Evolutionary conservation across 2,113 vertebrate species (phyloP).

Genomic region (Candoia aspera): DNA sequence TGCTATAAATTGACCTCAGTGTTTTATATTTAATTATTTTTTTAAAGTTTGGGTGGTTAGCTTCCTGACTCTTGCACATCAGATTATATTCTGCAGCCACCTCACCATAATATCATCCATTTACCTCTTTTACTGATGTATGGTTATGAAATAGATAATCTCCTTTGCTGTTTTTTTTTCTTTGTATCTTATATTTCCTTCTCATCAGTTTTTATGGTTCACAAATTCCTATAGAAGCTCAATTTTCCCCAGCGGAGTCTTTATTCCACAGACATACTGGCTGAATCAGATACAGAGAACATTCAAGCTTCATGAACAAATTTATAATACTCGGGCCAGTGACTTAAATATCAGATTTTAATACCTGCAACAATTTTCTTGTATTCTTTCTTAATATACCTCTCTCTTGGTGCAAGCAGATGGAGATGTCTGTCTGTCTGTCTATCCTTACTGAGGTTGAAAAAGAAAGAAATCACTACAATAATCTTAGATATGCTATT

Average conservation of each 20-base stretch:
- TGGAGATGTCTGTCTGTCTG: no score
- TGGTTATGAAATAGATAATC: background rate
- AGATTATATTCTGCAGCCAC: constrained; percentile 11
- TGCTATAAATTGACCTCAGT: background rate
- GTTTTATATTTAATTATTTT: background rate
- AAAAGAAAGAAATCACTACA: background rate
- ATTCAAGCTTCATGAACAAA: background rate
- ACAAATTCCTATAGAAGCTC: background rate
- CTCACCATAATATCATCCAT: constrained; percentile 28
- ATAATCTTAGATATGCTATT: background rate
- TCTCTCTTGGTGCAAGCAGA: no score
- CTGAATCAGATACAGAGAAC: background rate
- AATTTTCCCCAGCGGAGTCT: background rate
- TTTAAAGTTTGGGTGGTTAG: constrained; percentile 6
- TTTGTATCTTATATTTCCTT: background rate
- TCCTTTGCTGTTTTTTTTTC: constrained; percentile 29
- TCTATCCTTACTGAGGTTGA: no score
- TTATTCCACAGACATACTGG: background rate
- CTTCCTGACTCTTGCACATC: constrained; percentile 30
- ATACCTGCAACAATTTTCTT: background rate
- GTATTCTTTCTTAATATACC: background rate
- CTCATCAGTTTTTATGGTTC: background rate
- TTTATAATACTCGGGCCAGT: background rate
- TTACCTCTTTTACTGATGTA: constrained; percentile 26
- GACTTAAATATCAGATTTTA: constrained; percentile 38